Percentiles rank a stretch among this genome's conserved stretches.
These are phyloP conservation scores for Rana temporaria DNA, from an alignment of 2,113 vertebrate species.

Conservation along the genomic window DNA sequence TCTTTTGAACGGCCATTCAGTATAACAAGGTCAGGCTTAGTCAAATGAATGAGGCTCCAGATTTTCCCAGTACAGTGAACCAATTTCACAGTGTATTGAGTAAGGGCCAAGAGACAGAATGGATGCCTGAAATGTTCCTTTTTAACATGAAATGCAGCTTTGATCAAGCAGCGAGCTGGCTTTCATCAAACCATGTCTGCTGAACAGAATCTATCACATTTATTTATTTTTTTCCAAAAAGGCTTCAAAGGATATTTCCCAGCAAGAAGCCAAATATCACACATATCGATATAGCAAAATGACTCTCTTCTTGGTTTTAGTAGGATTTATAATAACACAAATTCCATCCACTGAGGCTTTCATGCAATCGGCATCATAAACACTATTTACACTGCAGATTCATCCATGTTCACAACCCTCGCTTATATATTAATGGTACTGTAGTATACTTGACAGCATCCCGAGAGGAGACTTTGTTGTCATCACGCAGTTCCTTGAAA, in stretches of 20 bases:
- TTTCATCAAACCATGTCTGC: constrained; percentile 51
- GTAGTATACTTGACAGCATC: constrained; percentile 23
- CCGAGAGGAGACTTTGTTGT: neutral
- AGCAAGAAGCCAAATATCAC: constrained; percentile 44
- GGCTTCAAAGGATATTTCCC: constrained; percentile 51
- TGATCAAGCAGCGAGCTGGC: constrained; percentile 43
- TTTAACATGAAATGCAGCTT: constrained; percentile 53
- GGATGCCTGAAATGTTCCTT: constrained; percentile 33
- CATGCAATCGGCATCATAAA: constrained; percentile 48
- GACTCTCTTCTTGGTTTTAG: constrained; percentile 43
- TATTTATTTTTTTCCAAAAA: constrained; percentile 45
- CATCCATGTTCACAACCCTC: constrained; percentile 18
- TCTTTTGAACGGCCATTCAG: constrained; percentile 11
- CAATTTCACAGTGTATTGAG: constrained; percentile 46
- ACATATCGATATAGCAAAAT: constrained; percentile 47
- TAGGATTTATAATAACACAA: constrained; percentile 46
- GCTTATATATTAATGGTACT: constrained; percentile 13
- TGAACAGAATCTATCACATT: constrained; percentile 52
- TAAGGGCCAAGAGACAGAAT: constrained; percentile 34
- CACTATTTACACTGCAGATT: constrained; percentile 26
- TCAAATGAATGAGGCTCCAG: constrained; percentile 39
- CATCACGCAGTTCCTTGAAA: neutral
- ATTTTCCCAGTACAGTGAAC: constrained; percentile 20
- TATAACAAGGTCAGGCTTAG: constrained; percentile 34
- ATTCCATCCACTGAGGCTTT: constrained; percentile 25